phyloP scores from a whole-genome alignment of 2,113 vertebrate genomes.

The Nestor notabilis region DNA sequence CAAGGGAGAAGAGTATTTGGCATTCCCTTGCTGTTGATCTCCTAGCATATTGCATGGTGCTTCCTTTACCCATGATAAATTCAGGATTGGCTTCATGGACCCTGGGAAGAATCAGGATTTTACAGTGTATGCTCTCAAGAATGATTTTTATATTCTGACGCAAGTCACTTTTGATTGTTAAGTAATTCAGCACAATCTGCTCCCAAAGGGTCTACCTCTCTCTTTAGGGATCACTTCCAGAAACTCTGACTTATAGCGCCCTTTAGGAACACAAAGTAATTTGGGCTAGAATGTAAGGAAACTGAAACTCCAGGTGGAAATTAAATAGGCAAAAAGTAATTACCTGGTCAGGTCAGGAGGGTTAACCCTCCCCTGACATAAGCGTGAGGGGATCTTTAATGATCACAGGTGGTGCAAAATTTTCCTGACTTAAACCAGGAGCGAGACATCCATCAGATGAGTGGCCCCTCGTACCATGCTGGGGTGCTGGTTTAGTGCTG shows the following conservation, averaged over 20 bases:
- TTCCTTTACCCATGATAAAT: background rate
- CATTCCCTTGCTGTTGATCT: background rate
- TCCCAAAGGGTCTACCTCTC: background rate
- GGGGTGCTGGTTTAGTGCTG: background rate
- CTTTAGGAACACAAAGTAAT: background rate
- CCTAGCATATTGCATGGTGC: background rate
- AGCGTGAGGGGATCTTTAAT: slow-evolving; percentile 28
- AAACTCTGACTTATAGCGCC: background rate
- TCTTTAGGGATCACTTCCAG: background rate
- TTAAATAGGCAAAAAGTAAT: slow-evolving; percentile 50
- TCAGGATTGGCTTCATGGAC: background rate
- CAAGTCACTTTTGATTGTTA: background rate
- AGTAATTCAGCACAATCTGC: background rate
- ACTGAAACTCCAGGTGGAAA: slow-evolving; percentile 42
- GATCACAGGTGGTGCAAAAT: slow-evolving; percentile 39
- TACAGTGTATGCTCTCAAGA: background rate
- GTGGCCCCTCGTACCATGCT: background rate
- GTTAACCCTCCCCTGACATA: slow-evolving; percentile 9
- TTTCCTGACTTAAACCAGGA: slow-evolving; percentile 6
- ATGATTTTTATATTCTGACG: background rate
- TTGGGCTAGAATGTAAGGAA: slow-evolving; percentile 5
- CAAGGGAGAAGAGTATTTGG: background rate
- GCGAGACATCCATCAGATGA: accelerated
- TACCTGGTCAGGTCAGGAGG: slow-evolving; percentile 39
- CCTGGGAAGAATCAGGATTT: background rate